Evolutionary conservation across 1,140 invertebrate genomes (phyloP).

Genomic region (Diuraphis noxia): DNA sequence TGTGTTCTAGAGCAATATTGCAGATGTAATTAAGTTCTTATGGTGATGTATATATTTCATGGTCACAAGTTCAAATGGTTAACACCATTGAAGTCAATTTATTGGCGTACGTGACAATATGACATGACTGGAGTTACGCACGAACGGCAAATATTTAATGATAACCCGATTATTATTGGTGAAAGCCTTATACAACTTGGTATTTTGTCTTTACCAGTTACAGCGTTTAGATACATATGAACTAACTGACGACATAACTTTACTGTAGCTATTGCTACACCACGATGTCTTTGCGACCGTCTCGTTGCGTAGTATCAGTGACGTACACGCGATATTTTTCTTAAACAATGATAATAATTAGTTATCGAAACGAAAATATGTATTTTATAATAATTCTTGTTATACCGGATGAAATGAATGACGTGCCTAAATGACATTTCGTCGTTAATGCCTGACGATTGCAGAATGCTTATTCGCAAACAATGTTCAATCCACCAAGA

Average conservation of each 20-base stretch:
- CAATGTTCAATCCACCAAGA: background rate
- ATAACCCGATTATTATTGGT: conserved; percentile 34
- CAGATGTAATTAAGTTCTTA: background rate
- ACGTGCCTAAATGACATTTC: background rate
- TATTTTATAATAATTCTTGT: background rate
- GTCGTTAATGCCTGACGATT: background rate
- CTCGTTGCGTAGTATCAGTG: background rate
- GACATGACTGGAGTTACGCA: background rate
- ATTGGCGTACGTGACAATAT: conserved; percentile 23
- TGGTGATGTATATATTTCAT: background rate
- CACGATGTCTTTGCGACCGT: background rate
- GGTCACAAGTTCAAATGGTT: background rate
- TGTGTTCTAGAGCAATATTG: background rate
- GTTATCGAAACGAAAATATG: background rate
- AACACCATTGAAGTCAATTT: background rate
- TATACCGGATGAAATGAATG: conserved; percentile 1
- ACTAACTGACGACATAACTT: conserved; percentile 1
- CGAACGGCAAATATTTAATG: conserved; percentile 17
- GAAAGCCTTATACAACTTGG: background rate
- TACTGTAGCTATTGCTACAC: background rate
- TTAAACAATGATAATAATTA: background rate
- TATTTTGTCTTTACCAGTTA: background rate
- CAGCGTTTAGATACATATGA: background rate
- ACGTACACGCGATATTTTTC: background rate
- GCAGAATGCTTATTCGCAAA: background rate